phyloP scores from a whole-genome alignment of 2,797 vertebrate genomes.

The Pipistrellus kuhlii region DNA sequence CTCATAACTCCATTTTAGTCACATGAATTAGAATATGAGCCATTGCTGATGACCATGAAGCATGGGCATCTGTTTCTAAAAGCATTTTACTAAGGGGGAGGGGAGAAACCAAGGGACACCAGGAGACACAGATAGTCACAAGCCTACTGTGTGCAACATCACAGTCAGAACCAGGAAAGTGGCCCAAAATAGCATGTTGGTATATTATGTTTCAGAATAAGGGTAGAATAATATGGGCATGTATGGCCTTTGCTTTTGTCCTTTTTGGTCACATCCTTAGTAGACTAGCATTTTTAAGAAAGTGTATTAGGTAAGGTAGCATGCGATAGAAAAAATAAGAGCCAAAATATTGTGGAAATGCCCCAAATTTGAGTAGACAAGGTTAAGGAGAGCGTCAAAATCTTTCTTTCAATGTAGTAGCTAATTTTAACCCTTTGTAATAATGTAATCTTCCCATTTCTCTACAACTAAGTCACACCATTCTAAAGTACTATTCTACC shows the following conservation, averaged over 20 bases:
- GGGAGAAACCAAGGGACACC: not conserved
- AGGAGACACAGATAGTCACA: not conserved
- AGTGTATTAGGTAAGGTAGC: not conserved
- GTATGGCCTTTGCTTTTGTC: conserved; percentile 15
- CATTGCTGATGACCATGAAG: not conserved
- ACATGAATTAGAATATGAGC: not conserved
- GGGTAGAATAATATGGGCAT: not conserved
- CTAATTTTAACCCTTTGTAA: not conserved
- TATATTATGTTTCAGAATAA: not conserved
- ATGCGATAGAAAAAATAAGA: not conserved
- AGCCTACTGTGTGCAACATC: not conserved
- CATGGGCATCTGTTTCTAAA: not conserved
- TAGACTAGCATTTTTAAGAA: conserved; percentile 16
- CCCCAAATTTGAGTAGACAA: not conserved
- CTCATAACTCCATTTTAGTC: not conserved
- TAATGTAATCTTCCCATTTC: not conserved
- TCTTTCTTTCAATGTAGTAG: not conserved
- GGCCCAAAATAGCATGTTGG: not conserved
- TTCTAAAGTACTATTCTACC: not conserved
- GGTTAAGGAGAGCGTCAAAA: not conserved
- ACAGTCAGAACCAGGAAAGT: not conserved
- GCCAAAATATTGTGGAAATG: not conserved
- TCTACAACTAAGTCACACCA: not conserved
- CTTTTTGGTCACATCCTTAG: not conserved
- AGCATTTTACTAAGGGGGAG: not conserved